These are phyloP conservation scores for Drosophila fulvimacula DNA, from an alignment of 2,888 invertebrate species.

Conservation along the genomic window DNA sequence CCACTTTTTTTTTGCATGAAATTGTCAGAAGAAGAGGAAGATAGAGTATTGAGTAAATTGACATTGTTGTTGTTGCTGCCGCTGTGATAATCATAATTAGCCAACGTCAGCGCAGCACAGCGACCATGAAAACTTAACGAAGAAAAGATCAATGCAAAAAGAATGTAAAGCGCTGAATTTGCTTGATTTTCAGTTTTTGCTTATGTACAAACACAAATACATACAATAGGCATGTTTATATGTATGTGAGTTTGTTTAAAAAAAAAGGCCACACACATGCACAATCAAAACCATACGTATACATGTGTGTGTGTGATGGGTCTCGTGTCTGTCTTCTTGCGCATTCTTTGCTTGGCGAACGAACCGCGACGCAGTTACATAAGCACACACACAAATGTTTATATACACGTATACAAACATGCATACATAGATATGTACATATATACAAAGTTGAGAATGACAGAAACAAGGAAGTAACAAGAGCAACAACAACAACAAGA, in stretches of 20 bases:
- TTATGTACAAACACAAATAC: slow-evolving; percentile 10
- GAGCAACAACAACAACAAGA: slow-evolving; percentile 20
- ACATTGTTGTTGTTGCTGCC: slow-evolving; percentile 40
- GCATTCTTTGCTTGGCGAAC: slow-evolving; percentile 51
- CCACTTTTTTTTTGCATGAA: slow-evolving; percentile 64
- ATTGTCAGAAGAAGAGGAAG: slow-evolving; percentile 42
- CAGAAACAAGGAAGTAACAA: slow-evolving; percentile 58
- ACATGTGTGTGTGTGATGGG: slow-evolving; percentile 22
- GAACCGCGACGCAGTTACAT: slow-evolving; percentile 59
- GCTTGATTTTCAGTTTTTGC: slow-evolving; percentile 34
- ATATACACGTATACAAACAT: slow-evolving; percentile 14
- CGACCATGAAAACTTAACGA: slow-evolving; percentile 68
- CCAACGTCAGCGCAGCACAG: slow-evolving; percentile 57
- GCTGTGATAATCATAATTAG: slow-evolving; percentile 65
- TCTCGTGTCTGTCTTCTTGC: slow-evolving; percentile 44
- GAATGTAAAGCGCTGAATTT: slow-evolving; percentile 37
- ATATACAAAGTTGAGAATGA: slow-evolving; percentile 36
- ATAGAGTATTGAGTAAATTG: slow-evolving; percentile 57
- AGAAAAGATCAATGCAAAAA: slow-evolving; percentile 52
- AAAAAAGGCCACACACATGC: slow-evolving; percentile 23
- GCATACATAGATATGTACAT: slow-evolving; percentile 12
- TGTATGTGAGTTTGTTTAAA: slow-evolving; percentile 21
- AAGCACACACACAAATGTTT: slow-evolving; percentile 34
- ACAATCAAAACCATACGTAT: slow-evolving; percentile 20
- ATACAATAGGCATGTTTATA: slow-evolving; percentile 10